Base-by-base conservation (phyloP, 35 echinoderm and acorn worm genomes). In the Apostichopus californicus region DNA sequence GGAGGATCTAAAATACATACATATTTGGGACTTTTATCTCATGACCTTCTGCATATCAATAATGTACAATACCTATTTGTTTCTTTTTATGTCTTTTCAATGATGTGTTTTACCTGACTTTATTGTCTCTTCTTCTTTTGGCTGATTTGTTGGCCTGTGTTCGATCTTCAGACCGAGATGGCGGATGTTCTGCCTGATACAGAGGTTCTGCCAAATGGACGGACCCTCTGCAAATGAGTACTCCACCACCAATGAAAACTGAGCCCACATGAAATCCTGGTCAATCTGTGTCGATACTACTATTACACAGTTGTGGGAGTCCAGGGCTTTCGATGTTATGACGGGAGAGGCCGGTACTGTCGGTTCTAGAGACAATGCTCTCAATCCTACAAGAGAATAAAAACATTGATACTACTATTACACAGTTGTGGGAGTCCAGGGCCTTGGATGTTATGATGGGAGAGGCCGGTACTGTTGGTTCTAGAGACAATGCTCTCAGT, bases 181-280 rank as follows among this genome's bases (percentile, higher is more conserved):
- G 24, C 95, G 24, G 21, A 94, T 94, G 55, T 86, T 94, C 87
- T 96, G 95, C 21, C 95, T 93, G n/a, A 88, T 57, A 90, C 95
- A 94, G 56, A 96, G 53, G 17, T 92, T 77, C 66, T 92, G 54
- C 95, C 95, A 96, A 12, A 93, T 55, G 20, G 93, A 92, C 12
- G 86, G 73, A 9, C 57, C 46, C 65, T 73, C 71, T 26, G 9
- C 22, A 54, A 55, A 55, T 12, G 90, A 86, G 13, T 94, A 94
- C 57, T 94, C 95, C 0, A 96, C 91, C 17, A 96, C 93, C 18
- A 96, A 85, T 12, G 90, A 92, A 77, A 96, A 96, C 20, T 94
- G 95, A n/a, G 95, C 95, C 95, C 95, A 96, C 5, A 93, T 90
- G 65, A 96, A 96, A 78, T 94, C 92, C 56, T 94, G 90, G 9